Evolutionary conservation across 2,113 vertebrate genomes (phyloP), one percentile per base, ranked within the genome.

Genomic region (Chaetorhynchus papuensis): DNA sequence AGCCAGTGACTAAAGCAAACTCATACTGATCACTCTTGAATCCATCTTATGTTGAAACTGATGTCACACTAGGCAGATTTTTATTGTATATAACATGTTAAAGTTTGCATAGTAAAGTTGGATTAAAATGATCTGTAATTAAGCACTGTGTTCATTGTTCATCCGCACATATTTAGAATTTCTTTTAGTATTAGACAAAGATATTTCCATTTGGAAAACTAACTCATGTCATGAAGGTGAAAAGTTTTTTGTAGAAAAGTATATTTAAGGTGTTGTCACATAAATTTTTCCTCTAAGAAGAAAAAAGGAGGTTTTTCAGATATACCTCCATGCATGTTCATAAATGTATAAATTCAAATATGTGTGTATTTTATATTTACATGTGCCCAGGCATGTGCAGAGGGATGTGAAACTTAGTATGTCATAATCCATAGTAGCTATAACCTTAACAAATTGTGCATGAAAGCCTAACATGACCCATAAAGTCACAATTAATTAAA

Each of bases 391-490:
- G 33, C 61, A 31, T 27, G 39, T 89, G 69, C 35, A 65, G 59
- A 85, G 33, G 90, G 44, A 79, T 42, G 11, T 69, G n/a, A 30
- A 87, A 88, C 45, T 70, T 90, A 61, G 7, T 63, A 30, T 91
- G 69, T 94, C 50, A 2, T 93, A 94, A 93, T 78, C 78, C 57
- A 27, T 33, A 74, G 90, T 76, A 92, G 44, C 75, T 83, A 15
- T 89, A 87, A 94, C 91, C 89, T 86, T 96, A 94, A 89, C 30
- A 65, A 49, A 88, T 91, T 82, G 24, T 90, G 92, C 94, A 89
- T 97, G 97, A 94, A 96, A 96, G 28, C 78, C 94, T 95, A 97
- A 96, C 84, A 47, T 45, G 65, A 92, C 88, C 57, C 94, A 89
- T 97, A 88, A 90, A 94, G 66, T 90, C 91, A 75, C 79, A 87